Conservation (phyloP, 2,888 invertebrate genomes). For the Pseudeuparius sepicola region DNA sequence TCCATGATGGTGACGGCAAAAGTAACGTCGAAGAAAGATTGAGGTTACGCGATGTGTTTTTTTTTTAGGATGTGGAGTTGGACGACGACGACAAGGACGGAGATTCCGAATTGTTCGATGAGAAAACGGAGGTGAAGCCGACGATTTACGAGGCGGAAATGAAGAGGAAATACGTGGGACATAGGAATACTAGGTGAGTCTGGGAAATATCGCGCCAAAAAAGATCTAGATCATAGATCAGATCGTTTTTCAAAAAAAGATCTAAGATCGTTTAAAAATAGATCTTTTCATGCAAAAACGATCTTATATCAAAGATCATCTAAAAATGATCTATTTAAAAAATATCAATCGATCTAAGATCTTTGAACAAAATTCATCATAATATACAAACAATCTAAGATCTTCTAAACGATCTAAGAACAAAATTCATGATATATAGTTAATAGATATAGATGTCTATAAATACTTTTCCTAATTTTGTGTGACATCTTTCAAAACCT, state of each 20-base stretch:
- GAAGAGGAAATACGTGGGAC: constrained; percentile 63
- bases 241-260: no score
- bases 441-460: no score
- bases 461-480: background rate
- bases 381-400: background rate
- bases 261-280: no score
- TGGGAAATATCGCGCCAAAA: no score
- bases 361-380: no score
- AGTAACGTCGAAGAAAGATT: constrained; percentile 20
- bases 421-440: background rate
- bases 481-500: no score
- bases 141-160: constrained; percentile 41
- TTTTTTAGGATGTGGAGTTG: background rate
- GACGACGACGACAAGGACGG: constrained; percentile 14
- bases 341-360: no score
- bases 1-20: constrained; percentile 7
- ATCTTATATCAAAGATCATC: no score
- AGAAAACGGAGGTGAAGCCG: constrained; percentile 25
- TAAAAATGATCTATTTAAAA: no score
- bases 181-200: constrained; percentile 62
- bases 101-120: no score
- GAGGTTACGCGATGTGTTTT: constrained; percentile 7
- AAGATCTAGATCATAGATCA: no score
- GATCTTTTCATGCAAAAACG: no score
- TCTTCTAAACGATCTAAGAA: background rate